Evolutionary conservation across 1,140 invertebrate genomes (phyloP), one percentile per base, ranked within the genome.

Genomic region (Cephus cinctus): DNA sequence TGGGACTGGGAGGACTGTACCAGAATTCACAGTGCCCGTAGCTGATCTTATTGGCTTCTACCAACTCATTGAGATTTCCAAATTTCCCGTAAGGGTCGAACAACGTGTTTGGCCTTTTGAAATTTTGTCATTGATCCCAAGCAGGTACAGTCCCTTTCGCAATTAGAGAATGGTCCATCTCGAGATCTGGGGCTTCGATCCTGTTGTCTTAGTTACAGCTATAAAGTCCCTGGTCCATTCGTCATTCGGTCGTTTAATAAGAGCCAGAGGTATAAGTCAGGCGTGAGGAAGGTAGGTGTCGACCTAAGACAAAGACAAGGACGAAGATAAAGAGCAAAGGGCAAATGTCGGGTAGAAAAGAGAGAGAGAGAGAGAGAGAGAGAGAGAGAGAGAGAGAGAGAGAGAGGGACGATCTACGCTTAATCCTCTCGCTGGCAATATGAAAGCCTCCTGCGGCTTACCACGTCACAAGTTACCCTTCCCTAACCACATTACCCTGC

Each of bases 221-320:
- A 27, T 27, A 8, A 27, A 27, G 25, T 6, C n/a, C 25, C 25
- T n/a, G 25, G 25, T 6, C 25, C 25, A 68, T 69, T 64, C 45
- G 62, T 69, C 67, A 69, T 67, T 53, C 27, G 36, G 50, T 48
- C 60, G 56, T 68, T 69, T 69, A 69, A 68, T 69, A 63, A 69
- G 66, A 69, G 43, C 59, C 63, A 50, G 43, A 36, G 34, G 46
- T 52, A 60, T 59, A 65, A 57, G 52, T 68, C 59, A 60, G 54
- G 50, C n/a, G 32, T 27, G 31, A 41, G 43, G 14, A 43, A 31
- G 18, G 43, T 15, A 22, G 54, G 59, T n/a, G n/a, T n/a, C n/a
- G n/a, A n/a, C 55, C 59, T 62, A 65, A 65, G 65, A 65, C 49
- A 45, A 18, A 35, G 50, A 30, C 23, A 5, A 42, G 19, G 57